phyloP scores from a whole-genome alignment of 2,888 invertebrate species.

The Junonia oenone region DNA sequence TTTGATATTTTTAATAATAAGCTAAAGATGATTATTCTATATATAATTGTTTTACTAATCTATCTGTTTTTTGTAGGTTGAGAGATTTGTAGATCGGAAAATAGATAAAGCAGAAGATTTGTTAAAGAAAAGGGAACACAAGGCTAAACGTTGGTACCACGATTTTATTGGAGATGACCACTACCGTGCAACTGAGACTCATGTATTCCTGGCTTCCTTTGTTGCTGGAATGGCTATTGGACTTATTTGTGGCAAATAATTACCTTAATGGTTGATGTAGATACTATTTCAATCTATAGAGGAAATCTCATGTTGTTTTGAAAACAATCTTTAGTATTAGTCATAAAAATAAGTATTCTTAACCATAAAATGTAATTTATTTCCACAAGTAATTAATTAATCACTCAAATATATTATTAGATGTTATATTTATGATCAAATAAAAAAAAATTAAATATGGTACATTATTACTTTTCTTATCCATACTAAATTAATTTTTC shows the following conservation, averaged over 20 bases:
- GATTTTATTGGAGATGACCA: constrained; percentile 82
- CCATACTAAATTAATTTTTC: neutral
- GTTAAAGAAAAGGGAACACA: constrained; percentile 84
- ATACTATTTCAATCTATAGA: neutral
- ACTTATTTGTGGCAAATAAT: constrained; percentile 70
- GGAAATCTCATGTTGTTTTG: constrained; percentile 16
- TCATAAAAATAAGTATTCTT: constrained; percentile 5
- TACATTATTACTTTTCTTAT: neutral
- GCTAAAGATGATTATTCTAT: too few relatives aligned
- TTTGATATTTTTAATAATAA: too few relatives aligned
- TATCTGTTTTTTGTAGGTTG: constrained; percentile 89
- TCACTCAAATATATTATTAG: neutral
- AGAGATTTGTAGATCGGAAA: constrained; percentile 89
- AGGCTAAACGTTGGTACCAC: constrained; percentile 88
- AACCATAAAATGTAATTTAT: neutral
- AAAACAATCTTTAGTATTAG: constrained; percentile 3
- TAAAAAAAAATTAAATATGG: neutral
- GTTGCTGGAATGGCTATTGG: constrained; percentile 89
- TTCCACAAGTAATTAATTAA: neutral
- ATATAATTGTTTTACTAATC: too few relatives aligned
- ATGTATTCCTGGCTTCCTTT: constrained; percentile 90
- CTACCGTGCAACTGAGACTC: constrained; percentile 86
- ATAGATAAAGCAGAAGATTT: constrained; percentile 88
- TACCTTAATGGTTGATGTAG: neutral
- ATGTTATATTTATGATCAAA: neutral